Conservation (phyloP, 2,113 vertebrate species). For the Anthoscopus minutus region DNA sequence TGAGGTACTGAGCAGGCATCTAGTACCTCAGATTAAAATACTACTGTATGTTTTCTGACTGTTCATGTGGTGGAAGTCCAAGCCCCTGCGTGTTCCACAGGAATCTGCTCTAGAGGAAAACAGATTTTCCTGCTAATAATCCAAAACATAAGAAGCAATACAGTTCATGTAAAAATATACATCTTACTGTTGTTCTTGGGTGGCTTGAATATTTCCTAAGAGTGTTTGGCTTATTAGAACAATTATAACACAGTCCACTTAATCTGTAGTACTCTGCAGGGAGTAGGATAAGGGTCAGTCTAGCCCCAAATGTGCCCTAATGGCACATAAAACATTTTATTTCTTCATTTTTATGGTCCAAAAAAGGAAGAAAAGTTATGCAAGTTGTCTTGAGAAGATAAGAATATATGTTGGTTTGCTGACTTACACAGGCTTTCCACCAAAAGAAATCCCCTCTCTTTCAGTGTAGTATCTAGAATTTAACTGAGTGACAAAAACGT, state of each 20-base stretch:
- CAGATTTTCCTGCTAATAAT: neutral
- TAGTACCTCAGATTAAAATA: neutral
- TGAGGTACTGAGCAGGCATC: neutral
- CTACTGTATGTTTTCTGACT: neutral
- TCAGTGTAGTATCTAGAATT: neutral
- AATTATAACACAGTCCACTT: neutral
- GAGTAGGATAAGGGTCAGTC: neutral
- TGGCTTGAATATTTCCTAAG: neutral
- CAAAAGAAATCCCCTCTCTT: neutral
- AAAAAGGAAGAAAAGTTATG: neutral
- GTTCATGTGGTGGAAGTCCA: neutral
- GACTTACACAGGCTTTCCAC: neutral
- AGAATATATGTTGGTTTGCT: neutral
- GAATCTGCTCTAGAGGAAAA: neutral
- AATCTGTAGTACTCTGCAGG: neutral
- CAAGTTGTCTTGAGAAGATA: neutral
- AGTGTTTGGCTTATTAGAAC: neutral
- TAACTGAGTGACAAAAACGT: neutral
- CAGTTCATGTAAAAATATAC: neutral
- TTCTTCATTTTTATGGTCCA: neutral
- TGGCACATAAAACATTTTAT: neutral
- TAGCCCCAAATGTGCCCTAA: neutral
- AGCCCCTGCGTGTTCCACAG: neutral
- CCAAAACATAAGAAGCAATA: neutral
- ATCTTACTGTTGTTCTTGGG: neutral